These are phyloP conservation scores for Blera fallax DNA, from an alignment of 2,888 invertebrate genomes.

Conservation along the genomic window DNA sequence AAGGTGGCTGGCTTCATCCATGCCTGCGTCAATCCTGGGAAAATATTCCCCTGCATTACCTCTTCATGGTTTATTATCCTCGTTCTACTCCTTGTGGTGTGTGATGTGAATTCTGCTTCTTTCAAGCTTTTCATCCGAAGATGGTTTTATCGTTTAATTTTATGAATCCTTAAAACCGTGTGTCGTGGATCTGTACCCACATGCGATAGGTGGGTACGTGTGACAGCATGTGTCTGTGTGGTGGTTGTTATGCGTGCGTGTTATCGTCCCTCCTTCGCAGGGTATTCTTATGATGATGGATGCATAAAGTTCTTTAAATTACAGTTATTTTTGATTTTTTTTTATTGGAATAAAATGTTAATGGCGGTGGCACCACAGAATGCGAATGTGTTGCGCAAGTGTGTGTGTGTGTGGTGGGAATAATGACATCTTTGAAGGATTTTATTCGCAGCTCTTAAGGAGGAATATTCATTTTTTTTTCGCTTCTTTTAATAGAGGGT, in stretches of 20 bases:
- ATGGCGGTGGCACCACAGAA: neutral
- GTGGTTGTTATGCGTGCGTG: neutral
- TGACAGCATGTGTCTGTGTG: neutral
- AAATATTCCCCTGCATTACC: constrained; percentile 22
- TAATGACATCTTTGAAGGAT: constrained; percentile 1
- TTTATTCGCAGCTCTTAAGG: neutral
- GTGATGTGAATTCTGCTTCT: constrained; percentile 3
- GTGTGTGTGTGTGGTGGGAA: neutral
- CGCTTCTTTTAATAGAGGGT: neutral
- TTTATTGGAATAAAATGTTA: neutral
- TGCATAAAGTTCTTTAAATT: constrained; percentile 51
- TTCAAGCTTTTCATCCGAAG: constrained; percentile 3
- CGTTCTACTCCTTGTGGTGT: neutral
- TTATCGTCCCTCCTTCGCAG: neutral
- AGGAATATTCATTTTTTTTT: neutral
- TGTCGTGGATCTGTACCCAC: neutral
- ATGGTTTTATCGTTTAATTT: constrained; percentile 49
- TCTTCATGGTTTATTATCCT: constrained; percentile 31
- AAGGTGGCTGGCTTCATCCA: neutral
- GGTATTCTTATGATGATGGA: constrained; percentile 38
- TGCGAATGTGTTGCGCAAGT: neutral
- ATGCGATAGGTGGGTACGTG: neutral
- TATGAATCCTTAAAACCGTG: constrained; percentile 29
- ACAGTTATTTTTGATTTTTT: constrained; percentile 27
- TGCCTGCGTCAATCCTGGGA: constrained; percentile 14